Evolutionary conservation across 2,797 vertebrate genomes (phyloP).

Genomic region (Taeniopygia guttata): DNA sequence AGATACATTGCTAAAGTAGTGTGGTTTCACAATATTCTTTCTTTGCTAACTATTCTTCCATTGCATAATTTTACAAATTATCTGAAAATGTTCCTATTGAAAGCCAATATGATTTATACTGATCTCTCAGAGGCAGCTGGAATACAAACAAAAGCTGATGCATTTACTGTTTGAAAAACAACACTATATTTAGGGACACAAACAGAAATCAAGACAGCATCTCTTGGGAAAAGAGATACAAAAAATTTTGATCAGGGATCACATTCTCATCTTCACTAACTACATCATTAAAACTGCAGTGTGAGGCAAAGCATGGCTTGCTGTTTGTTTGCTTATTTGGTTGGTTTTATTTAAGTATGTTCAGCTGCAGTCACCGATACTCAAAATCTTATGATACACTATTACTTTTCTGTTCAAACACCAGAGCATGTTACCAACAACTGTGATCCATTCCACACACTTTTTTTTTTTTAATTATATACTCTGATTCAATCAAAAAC

Average conservation of each 20-base stretch:
- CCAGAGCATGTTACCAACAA: not conserved
- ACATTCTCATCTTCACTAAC: not conserved
- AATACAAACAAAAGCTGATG: slow-evolving; percentile 16
- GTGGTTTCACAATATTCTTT: slow-evolving; percentile 10
- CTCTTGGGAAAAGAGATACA: not conserved
- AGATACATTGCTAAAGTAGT: slow-evolving; percentile 9
- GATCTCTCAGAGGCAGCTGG: not conserved
- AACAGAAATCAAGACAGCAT: not conserved
- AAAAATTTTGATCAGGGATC: not conserved
- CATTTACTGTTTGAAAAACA: not conserved
- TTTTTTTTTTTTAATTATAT: not conserved
- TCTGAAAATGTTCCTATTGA: slow-evolving; percentile 38
- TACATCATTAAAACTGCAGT: slow-evolving; percentile 8
- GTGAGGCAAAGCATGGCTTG: not conserved
- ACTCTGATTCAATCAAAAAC: not conserved
- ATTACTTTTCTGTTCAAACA: not conserved
- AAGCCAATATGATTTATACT: slow-evolving; percentile 14
- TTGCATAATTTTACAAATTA: slow-evolving; percentile 35
- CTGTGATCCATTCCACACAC: not conserved
- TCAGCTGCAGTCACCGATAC: not conserved
- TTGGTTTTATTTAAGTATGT: not conserved
- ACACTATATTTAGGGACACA: not conserved
- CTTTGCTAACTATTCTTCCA: slow-evolving; percentile 21
- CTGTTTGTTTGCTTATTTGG: not conserved
- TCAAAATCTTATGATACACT: not conserved